phyloP scores from a whole-genome alignment of 2,113 vertebrate genomes.

The Esox niger region DNA sequence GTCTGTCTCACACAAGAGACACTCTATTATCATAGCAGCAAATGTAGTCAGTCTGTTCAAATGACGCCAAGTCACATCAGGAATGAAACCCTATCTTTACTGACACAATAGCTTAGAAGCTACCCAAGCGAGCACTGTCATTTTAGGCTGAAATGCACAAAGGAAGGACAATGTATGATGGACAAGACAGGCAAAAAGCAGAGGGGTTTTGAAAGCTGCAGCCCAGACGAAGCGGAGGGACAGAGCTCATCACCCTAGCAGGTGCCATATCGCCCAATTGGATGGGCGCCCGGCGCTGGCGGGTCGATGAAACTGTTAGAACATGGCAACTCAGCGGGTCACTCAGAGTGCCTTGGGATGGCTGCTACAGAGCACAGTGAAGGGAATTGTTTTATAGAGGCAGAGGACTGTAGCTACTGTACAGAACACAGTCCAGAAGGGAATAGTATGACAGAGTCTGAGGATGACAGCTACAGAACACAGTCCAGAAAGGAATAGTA shows the following conservation, averaged over 20 bases:
- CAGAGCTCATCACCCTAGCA: slow-evolving; percentile 6
- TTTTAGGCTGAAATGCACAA: background rate
- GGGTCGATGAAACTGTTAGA: slow-evolving; percentile 12
- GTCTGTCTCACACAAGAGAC: no score
- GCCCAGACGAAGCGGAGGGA: background rate
- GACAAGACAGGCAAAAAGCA: background rate
- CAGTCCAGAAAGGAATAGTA: no score
- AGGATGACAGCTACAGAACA: no score
- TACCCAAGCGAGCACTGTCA: background rate
- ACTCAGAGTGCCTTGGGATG: slow-evolving; percentile 21
- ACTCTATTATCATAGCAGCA: no score
- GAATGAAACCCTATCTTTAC: background rate
- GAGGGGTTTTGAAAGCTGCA: background rate
- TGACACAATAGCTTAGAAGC: no score
- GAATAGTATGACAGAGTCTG: no score
- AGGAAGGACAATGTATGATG: background rate
- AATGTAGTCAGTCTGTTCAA: no score
- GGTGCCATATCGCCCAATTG: slow-evolving; percentile 27
- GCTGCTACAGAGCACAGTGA: no score
- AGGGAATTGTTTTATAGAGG: no score
- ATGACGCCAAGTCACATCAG: background rate
- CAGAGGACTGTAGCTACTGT: no score
- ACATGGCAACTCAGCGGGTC: slow-evolving; percentile 2
- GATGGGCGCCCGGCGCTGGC: slow-evolving; percentile 5
- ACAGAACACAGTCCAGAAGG: no score